Evolutionary conservation across 92 coral and sea anemone species (phyloP), one percentile per base, ranked within the genome.

Genomic region (Scolanthus callimorphus): DNA sequence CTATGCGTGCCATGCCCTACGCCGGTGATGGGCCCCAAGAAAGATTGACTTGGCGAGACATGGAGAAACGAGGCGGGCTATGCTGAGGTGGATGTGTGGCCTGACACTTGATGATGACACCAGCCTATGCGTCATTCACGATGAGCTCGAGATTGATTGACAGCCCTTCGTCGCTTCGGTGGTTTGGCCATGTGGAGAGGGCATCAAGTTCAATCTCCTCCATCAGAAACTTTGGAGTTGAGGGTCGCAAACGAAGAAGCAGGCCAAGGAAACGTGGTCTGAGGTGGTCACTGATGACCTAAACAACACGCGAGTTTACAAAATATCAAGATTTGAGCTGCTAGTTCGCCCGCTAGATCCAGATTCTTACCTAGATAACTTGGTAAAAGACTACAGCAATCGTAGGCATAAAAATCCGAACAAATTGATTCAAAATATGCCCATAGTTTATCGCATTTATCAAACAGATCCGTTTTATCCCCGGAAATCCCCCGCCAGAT

Each of bases 1-100:
- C 52, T 20, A 65, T 45, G 51, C 21, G 11, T 31, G 71, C 44
- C 64, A 64, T 64, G 73, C 51, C 55, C 15, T 67, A 67, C 55
- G 70, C 46, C 51, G 53, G 74, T 54, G 74, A 6, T 34, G 41
- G 41, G 41, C 41, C 15, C 41, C 41, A 6, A 34, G 15, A 15
- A 34, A 15, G 8, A 34, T 6, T 34, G 41, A 34, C 41, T 15
- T 34, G 15, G 41, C 41, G 15, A 34, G 41, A 15, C 41, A 6
- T 6, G 8, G 15, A 15, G 15, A 15, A 34, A 34, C 8, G 8
- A 15, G 15, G 15, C 41, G 15, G 6, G 41, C 41, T 6, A 34
- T 34, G 41, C 41, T 34, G 6, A 34, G 41, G 15, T 34, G 41
- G 41, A 34, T 34, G 41, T 34, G 41, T 34, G 41, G 8, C 6